Evolutionary conservation across 2,888 invertebrate species (phyloP), one percentile per base, ranked within the genome.

Genomic region (Quadroppia sp.): DNA sequence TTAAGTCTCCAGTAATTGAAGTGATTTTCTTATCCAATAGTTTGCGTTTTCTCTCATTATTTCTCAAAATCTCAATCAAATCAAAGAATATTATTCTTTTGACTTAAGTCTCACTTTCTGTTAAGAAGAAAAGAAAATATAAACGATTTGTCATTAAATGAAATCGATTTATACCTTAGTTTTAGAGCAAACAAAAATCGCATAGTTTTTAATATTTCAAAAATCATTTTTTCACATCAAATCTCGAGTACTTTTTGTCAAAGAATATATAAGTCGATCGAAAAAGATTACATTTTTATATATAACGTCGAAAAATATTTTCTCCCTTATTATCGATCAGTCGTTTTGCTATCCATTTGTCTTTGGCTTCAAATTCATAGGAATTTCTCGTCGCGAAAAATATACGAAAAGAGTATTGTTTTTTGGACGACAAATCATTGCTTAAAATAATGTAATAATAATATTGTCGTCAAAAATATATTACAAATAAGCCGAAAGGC

Each of bases 391-490:
- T 6, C 20, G 48, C n/a, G 20, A 48, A n/a, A 2, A 48, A n/a
- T 48, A n/a, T 48, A n/a, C n/a, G 20, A 20, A 48, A 20, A 48
- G 23, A 53, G 53, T 6, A 23, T 7, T n/a, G 20, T 1, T 20
- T 53, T 53, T 53, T 23, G 53, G 9, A 25, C 20, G 1, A 23
- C 59, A 53, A 61, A 61, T 61, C 32, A 61, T 61, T 17, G 17
- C 6, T 32, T 32, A 32, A n/a, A 61, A 61, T 53, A 53, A 53
- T 61, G n/a, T 61, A 30, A 32, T 9, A 61, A 28, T 61, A 61
- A 30, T 32, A 61, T 61, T 61, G 59, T 61, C 59, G 59, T 61
- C 17, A 61, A n/a, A n/a, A n/a, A n/a, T n/a, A 61, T 61, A 32
- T 61, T n/a, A n/a, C 59, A 61, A 61, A 61, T 61, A 61, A 61